Evolutionary conservation across 2,113 vertebrate species (phyloP).

Genomic region (Ardeotis arabs): DNA sequence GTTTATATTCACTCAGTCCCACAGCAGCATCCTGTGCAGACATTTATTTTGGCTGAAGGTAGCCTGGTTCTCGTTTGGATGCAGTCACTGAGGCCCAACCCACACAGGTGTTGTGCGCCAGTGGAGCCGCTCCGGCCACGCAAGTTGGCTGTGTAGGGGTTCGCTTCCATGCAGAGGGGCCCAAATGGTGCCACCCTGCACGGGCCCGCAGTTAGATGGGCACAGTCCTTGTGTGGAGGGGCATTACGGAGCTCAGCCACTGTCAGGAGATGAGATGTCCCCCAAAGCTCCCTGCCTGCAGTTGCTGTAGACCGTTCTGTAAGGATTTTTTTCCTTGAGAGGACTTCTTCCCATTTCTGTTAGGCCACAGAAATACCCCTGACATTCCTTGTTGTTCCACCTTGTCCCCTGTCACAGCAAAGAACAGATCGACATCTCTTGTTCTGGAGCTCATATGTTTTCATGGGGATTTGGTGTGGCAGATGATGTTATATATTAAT

Average conservation of each 20-base stretch:
- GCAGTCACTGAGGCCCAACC: not conserved
- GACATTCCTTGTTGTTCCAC: not conserved
- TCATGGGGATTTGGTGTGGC: not conserved
- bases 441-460: not conserved
- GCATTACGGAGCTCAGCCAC: not conserved
- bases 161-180: fast-evolving
- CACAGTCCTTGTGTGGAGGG: not conserved
- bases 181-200: not conserved
- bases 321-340: not conserved
- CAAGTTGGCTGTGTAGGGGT: not conserved
- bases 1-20: not conserved
- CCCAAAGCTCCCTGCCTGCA: not conserved
- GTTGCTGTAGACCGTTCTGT: not conserved
- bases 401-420: not conserved
- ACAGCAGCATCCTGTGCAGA: constrained; percentile 21
- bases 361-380: not conserved
- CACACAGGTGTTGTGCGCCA: fast-evolving
- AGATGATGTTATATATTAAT: constrained; percentile 17
- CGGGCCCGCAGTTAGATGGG: not conserved
- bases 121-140: fast-evolving
- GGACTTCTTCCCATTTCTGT: not conserved
- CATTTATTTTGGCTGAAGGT: constrained; percentile 28
- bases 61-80: not conserved
- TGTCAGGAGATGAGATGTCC: not conserved
- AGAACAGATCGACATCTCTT: not conserved